These are phyloP conservation scores for Papilio glaucus DNA, from an alignment of 1,140 invertebrate genomes.

Conservation along the genomic window DNA sequence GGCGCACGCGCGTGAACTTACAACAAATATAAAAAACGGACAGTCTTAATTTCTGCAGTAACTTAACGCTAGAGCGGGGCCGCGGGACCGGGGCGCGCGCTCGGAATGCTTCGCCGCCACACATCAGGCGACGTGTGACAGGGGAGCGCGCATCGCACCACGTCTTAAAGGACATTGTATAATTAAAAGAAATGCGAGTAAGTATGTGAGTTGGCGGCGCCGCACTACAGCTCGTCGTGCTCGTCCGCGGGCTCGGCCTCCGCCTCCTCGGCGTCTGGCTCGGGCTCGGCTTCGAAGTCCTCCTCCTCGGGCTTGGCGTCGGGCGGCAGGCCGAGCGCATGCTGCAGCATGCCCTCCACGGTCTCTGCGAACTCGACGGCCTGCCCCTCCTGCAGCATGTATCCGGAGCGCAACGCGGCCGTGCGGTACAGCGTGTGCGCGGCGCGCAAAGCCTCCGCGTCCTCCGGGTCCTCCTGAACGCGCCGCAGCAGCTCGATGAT, in stretches of 20 bases:
- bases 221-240: slow-evolving; percentile 52
- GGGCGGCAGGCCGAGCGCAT: slow-evolving; percentile 60
- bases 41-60: slow-evolving; percentile 29
- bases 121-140: too few species aligned
- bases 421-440: slow-evolving; percentile 96
- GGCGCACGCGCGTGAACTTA: slow-evolving; percentile 42
- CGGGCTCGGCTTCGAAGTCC: slow-evolving; percentile 40
- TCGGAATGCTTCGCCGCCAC: too few species aligned
- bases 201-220: slow-evolving; percentile 38
- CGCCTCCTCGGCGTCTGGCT: slow-evolving; percentile 47
- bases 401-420: slow-evolving; percentile 90
- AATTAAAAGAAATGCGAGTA: background rate
- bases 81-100: too few species aligned
- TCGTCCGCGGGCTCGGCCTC: slow-evolving; percentile 43
- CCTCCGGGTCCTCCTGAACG: slow-evolving; percentile 91
- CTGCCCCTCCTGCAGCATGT: slow-evolving; percentile 74
- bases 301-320: slow-evolving; percentile 54
- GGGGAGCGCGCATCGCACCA: too few species aligned
- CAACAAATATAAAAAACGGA: slow-evolving; percentile 43
- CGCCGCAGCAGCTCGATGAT: slow-evolving; percentile 95
- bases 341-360: slow-evolving; percentile 70
- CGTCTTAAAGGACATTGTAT: too few species aligned
- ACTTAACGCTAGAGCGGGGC: slow-evolving; percentile 14
- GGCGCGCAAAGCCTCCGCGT: slow-evolving; percentile 93
- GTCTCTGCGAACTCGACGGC: slow-evolving; percentile 65